Conservation (phyloP, 2,113 vertebrate species). For the Naja naja region DNA sequence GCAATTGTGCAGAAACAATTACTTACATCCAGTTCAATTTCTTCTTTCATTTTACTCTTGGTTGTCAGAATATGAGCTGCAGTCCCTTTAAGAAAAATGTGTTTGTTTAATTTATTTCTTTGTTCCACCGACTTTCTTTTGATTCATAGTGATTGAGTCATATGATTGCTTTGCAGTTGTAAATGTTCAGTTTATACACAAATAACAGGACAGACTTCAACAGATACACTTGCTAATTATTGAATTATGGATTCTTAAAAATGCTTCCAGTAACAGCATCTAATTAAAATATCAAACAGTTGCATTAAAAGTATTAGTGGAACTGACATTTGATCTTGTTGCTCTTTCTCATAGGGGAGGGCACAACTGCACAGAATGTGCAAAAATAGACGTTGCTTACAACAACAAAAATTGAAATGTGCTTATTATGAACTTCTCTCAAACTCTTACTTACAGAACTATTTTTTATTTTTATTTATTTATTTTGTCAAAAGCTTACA, state of each 20-base stretch:
- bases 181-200: neutral
- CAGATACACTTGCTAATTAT: neutral
- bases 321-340: neutral
- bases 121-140: neutral
- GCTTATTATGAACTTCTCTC: neutral
- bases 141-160: neutral
- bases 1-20: neutral
- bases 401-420: neutral
- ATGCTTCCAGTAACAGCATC: neutral
- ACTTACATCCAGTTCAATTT: conserved; percentile 53
- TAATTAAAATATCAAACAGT: neutral
- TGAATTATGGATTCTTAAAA: neutral
- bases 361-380: neutral
- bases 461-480: too few relatives aligned
- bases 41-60: conserved; percentile 19
- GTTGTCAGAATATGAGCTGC: neutral
- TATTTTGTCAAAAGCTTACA: too few relatives aligned
- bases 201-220: neutral
- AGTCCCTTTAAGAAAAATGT: conserved; percentile 48
- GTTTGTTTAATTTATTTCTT: neutral
- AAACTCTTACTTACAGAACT: neutral
- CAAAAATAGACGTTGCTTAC: neutral
- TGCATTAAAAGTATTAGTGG: neutral
- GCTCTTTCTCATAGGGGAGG: neutral
- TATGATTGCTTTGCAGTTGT: neutral